Conservation (phyloP, 2,888 invertebrate genomes). For the Noctuana brunneofusca region DNA sequence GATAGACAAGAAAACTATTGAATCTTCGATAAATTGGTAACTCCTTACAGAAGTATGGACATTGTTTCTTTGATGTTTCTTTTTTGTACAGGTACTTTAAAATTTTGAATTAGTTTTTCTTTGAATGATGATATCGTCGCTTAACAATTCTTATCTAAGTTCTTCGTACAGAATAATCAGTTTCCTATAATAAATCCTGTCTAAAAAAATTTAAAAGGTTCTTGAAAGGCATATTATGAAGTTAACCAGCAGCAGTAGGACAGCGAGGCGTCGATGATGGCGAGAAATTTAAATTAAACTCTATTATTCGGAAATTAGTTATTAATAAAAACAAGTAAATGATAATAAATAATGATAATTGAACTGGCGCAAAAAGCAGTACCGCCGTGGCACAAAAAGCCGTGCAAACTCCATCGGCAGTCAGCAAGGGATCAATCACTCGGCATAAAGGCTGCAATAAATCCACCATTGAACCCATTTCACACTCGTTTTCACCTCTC, state of each 20-base stretch:
- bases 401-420: conserved; percentile 44
- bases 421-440: conserved; percentile 64
- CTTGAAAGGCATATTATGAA: no score
- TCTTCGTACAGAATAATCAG: no score
- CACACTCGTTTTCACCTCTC: conserved; percentile 73
- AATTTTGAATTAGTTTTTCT: no score
- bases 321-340: neutral
- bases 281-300: neutral
- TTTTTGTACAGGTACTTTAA: no score
- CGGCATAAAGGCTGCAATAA: conserved; percentile 63
- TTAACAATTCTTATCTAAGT: no score
- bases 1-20: conserved; percentile 2
- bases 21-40: neutral
- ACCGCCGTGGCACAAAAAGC: conserved; percentile 26
- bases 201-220: no score
- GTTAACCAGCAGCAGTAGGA: no score
- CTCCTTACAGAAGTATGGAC: no score
- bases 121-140: no score
- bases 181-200: no score
- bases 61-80: no score
- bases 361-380: conserved; percentile 3
- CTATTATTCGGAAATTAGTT: neutral
- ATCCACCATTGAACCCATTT: conserved; percentile 64
- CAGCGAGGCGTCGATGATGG: no score
- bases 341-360: neutral